Percentiles rank a stretch among this genome's conserved stretches.
phyloP scores from a whole-genome alignment of 2,797 vertebrate species.

The Leucoraja ocellata region DNA sequence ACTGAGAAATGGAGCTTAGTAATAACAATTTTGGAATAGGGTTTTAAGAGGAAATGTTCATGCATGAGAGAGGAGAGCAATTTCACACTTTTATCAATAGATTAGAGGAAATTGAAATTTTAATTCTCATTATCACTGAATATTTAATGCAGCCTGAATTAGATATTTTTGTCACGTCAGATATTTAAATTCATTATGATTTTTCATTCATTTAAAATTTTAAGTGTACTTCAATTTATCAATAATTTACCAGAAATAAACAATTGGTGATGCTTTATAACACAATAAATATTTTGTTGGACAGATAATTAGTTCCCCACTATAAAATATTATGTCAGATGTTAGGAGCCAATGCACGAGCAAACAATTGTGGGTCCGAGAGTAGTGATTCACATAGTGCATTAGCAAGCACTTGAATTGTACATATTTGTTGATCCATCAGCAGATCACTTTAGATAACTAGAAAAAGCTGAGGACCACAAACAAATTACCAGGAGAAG shows the following conservation, averaged over 20 bases:
- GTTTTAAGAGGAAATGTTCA: neutral
- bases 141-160: neutral
- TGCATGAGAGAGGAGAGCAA: neutral
- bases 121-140: constrained; percentile 3
- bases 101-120: constrained; percentile 28
- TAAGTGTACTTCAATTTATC: constrained; percentile 11
- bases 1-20: neutral
- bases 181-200: constrained; percentile 10
- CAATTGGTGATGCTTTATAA: neutral
- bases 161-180: neutral
- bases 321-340: neutral
- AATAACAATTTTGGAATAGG: neutral
- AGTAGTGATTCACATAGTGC: neutral
- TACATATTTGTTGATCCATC: neutral
- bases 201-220: neutral
- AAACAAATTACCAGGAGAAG: neutral
- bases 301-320: neutral
- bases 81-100: neutral
- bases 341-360: neutral
- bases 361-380: neutral
- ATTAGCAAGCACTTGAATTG: neutral
- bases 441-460: neutral
- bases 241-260: neutral
- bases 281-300: too few species aligned
- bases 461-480: neutral